Base-by-base conservation (phyloP, 1,140 invertebrate species). In the Melipona quadrifasciata region DNA sequence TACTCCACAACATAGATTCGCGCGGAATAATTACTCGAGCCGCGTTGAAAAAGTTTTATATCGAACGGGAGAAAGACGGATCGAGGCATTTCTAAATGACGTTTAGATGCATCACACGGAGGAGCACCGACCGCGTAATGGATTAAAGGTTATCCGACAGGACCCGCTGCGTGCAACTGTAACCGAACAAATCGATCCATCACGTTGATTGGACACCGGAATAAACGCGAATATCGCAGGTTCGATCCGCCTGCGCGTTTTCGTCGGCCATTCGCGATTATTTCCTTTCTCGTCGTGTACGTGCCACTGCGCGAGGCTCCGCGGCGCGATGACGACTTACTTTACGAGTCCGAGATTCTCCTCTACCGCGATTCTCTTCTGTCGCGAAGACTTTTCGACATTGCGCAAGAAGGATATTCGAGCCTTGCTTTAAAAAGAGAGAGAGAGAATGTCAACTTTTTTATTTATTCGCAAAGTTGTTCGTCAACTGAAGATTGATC, bases 171-270 rank as follows among this genome's bases (percentile, higher is more conserved):
- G 39, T 39, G 64, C 55, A 82, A 57, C 19, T 51, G 11, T 58
- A 31, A 8, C 51, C 27, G 81, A 74, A 84, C 75, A 84, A 87
- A 87, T 84, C 86, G 86, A 84, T 88, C 73, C 57, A 87, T 87
- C 81, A 87, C 24, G 64, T 70, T 78, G 75, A 83, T 83, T 78
- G 55, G 55, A 70, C 27, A 61, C 17, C 19, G 57, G 72, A 87
- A 87, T 84, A 76, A 31, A 80, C 67, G 65, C 39, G 24, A 76
- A 74, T 47, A 47, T 39, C 81, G 19, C 67, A 39, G 57, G 12
- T 21, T 24, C 70, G 70, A 84, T 79, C 76, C 34, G 19, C 64
- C 61, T 14, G 27, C 34, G 17, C 4, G 16, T 73, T 47, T 64
- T 14, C 76, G n/a, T 55, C 83, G 57, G 82, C 6, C 8, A 8